These are phyloP conservation scores for Hystrix cristata DNA, from an alignment of 2,113 vertebrate genomes.

Conservation along the genomic window DNA sequence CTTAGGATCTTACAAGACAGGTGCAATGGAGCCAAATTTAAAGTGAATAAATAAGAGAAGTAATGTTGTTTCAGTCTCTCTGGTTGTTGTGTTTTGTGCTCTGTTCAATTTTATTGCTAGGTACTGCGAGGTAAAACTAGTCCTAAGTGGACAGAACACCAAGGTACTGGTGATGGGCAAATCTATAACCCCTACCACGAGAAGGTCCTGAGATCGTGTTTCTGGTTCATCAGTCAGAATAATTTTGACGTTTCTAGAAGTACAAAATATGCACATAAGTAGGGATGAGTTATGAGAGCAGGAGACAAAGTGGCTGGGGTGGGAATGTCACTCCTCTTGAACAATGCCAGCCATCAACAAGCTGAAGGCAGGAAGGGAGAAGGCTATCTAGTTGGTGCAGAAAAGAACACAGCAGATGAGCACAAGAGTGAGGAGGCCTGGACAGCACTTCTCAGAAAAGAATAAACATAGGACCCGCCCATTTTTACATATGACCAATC, in stretches of 20 bases:
- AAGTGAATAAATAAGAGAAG: background rate
- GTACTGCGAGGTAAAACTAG: background rate
- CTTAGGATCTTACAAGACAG: background rate
- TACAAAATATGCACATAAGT: background rate
- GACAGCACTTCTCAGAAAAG: too few relatives aligned
- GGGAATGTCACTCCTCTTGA: background rate
- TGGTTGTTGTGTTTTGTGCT: background rate
- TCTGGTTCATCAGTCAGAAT: accelerated
- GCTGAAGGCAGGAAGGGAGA: accelerated
- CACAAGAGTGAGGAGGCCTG: background rate
- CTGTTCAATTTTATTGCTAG: background rate
- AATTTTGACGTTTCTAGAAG: accelerated
- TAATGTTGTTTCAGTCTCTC: background rate
- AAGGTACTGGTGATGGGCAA: background rate
- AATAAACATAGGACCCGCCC: accelerated
- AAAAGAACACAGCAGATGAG: too few relatives aligned
- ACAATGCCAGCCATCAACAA: accelerated
- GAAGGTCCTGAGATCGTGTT: accelerated
- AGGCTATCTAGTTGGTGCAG: accelerated
- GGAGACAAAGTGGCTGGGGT: background rate
- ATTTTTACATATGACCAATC: background rate
- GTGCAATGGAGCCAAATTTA: background rate
- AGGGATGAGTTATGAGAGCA: background rate
- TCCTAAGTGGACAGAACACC: background rate
- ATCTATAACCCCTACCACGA: too few relatives aligned